Evolutionary conservation across 1,140 invertebrate genomes (phyloP).

Genomic region (Aleiodes sp.): DNA sequence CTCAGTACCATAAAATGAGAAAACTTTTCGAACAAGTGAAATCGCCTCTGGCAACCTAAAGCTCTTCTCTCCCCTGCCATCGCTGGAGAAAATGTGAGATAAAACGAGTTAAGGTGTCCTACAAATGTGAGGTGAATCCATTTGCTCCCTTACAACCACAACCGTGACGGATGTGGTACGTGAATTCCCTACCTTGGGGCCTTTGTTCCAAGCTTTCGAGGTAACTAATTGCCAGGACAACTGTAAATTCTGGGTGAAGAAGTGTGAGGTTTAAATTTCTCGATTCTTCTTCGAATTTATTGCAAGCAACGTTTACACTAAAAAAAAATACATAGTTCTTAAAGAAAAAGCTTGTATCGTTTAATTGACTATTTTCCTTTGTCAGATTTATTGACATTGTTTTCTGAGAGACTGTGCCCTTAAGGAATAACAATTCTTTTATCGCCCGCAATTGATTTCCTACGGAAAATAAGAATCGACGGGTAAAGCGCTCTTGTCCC

Average conservation of each 20-base stretch:
- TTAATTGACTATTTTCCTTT: too few species aligned
- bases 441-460: slow-evolving; percentile 20
- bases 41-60: not conserved
- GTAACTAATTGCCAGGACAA: not conserved
- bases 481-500: slow-evolving; percentile 1
- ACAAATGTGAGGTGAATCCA: not conserved
- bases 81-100: too few species aligned
- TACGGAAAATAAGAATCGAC: slow-evolving; percentile 19
- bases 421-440: not conserved
- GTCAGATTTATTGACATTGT: not conserved
- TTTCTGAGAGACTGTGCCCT: not conserved
- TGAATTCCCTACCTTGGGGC: not conserved
- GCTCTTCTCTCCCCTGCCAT: too few species aligned
- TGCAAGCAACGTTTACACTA: too few species aligned
- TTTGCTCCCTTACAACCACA: not conserved
- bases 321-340: too few species aligned
- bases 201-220: not conserved
- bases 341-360: too few species aligned
- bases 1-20: not conserved
- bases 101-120: slow-evolving; percentile 6
- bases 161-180: not conserved
- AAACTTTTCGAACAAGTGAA: slow-evolving; percentile 6
- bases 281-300: too few species aligned
- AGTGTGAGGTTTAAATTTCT: too few species aligned
- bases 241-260: not conserved